Evolutionary conservation across 92 coral and sea anemone genomes (phyloP).

Genomic region (Actinernus sp.): DNA sequence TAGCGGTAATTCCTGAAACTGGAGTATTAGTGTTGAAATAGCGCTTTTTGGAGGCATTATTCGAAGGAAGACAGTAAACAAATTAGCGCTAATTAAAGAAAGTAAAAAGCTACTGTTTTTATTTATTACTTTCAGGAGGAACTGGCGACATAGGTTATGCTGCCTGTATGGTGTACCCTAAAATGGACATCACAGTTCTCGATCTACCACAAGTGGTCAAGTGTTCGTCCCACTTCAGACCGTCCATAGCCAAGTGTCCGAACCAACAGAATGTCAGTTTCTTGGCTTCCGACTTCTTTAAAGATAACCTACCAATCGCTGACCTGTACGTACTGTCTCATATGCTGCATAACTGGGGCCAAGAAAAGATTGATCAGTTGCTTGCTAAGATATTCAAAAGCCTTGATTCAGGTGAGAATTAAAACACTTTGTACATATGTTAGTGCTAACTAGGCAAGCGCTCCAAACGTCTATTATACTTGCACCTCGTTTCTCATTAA

Average conservation of each 20-base stretch:
- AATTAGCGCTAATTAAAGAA: no score
- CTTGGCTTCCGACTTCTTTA: constrained; percentile 70
- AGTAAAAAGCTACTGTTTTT: no score
- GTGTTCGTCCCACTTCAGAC: constrained; percentile 58
- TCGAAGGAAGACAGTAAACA: no score
- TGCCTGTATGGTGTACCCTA: constrained; percentile 72
- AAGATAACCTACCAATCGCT: constrained; percentile 68
- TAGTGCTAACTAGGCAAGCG: no score
- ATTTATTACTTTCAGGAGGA: constrained; percentile 42
- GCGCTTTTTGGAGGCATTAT: no score
- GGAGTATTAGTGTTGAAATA: no score
- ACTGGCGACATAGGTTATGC: constrained; percentile 70
- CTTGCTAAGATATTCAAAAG: constrained; percentile 55
- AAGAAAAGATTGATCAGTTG: constrained; percentile 52
- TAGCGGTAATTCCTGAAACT: no score
- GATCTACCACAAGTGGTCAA: constrained; percentile 69
- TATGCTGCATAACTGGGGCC: constrained; percentile 71
- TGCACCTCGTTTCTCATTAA: no score
- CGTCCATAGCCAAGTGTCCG: constrained; percentile 62
- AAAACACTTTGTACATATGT: no score
- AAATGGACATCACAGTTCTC: constrained; percentile 81
- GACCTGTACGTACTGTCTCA: constrained; percentile 70
- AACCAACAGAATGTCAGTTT: constrained; percentile 67
- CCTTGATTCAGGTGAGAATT: constrained; percentile 80
- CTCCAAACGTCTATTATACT: no score